These are phyloP conservation scores for Zosterops lateralis DNA, from an alignment of 2,113 vertebrate genomes.

Conservation along the genomic window DNA sequence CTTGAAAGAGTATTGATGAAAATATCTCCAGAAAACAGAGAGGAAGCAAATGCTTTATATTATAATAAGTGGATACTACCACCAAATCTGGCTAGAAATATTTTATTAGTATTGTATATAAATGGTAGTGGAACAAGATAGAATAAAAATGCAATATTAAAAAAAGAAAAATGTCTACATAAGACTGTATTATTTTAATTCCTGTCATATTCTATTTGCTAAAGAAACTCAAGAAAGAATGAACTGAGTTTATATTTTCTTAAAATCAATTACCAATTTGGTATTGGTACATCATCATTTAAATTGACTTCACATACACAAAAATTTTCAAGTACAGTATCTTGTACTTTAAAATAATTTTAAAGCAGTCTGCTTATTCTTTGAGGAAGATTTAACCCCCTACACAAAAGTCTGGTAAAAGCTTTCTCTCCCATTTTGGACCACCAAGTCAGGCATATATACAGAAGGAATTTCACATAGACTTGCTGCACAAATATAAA, in stretches of 20 bases:
- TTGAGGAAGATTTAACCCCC: not conserved
- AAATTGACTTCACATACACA: not conserved
- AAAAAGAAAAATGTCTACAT: not conserved
- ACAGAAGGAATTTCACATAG: not conserved
- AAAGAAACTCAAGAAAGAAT: not conserved
- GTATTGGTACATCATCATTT: not conserved
- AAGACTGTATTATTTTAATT: not conserved
- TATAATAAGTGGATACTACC: not conserved
- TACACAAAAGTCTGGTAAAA: not conserved
- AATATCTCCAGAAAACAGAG: not conserved
- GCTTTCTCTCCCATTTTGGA: not conserved
- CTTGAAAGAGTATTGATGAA: slow-evolving; percentile 12
- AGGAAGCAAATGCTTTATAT: not conserved
- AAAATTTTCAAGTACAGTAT: not conserved
- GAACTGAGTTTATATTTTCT: not conserved
- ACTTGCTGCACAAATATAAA: not conserved
- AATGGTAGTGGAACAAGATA: not conserved
- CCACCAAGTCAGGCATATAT: not conserved
- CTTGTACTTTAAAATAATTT: not conserved
- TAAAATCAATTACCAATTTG: not conserved
- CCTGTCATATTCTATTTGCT: not conserved
- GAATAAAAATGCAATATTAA: not conserved
- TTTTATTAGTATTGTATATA: not conserved
- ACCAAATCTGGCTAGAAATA: not conserved
- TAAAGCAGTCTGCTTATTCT: not conserved